A percentile compares a stretch with the other conserved stretches of the same genome.
phyloP scores from a whole-genome alignment of 1,140 invertebrate genomes.

The Drosophila neocordata region DNA sequence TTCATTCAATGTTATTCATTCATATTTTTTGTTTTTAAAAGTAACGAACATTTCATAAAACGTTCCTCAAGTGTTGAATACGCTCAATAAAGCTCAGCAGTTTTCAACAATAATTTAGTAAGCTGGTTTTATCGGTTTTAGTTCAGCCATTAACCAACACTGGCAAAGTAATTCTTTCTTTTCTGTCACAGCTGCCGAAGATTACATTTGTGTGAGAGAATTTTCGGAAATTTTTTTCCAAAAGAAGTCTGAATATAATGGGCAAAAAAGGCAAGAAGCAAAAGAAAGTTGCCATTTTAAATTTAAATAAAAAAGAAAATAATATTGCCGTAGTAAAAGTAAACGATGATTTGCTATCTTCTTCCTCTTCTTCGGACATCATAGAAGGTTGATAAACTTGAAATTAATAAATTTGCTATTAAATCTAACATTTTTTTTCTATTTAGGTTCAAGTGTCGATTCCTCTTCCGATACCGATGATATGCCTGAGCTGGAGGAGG shows the following conservation, averaged over 20 bases:
- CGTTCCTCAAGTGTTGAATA: no score
- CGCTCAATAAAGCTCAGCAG: neutral
- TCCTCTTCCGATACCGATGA: slow-evolving; percentile 36
- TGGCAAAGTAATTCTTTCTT: neutral
- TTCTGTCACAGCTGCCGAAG: neutral
- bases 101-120: neutral
- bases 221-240: neutral
- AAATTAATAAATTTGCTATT: neutral
- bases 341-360: neutral
- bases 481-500: slow-evolving; percentile 17
- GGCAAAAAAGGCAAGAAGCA: slow-evolving; percentile 59
- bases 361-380: neutral
- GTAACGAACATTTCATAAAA: no score
- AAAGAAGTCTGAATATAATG: neutral
- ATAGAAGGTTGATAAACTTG: neutral
- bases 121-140: neutral
- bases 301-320: neutral
- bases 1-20: no score
- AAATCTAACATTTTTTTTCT: neutral
- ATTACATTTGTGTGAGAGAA: neutral
- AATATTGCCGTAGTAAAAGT: neutral
- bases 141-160: neutral
- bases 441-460: neutral
- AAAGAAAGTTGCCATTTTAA: slow-evolving; percentile 31
- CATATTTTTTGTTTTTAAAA: no score